A percentile compares a stretch with the other conserved stretches of the same genome.
These are phyloP conservation scores for Pyrrhopygopsis socrates DNA, from an alignment of 2,888 invertebrate species.

Conservation along the genomic window DNA sequence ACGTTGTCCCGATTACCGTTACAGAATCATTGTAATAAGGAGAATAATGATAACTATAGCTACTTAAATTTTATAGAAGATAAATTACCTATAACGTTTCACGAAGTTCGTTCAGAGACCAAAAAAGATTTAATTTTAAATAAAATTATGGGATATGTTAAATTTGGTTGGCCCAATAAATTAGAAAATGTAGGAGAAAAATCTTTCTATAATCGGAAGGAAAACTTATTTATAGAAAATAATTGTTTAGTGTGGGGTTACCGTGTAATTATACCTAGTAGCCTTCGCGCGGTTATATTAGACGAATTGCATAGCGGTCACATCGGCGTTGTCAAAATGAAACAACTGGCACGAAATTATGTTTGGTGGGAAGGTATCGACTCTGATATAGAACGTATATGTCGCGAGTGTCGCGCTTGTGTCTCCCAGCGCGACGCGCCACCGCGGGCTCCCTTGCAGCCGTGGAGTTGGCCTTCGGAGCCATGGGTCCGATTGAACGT, in stretches of 20 bases:
- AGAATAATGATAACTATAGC: background rate
- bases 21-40: background rate
- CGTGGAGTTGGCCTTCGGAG: background rate
- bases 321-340: background rate
- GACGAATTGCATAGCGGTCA: background rate
- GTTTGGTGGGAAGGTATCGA: constrained; percentile 3
- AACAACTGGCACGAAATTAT: background rate
- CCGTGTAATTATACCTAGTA: background rate
- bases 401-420: background rate
- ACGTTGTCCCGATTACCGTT: too few relatives aligned
- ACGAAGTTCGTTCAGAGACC: background rate
- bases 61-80: background rate
- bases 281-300: background rate
- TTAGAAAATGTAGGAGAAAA: background rate
- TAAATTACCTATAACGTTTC: background rate
- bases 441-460: background rate
- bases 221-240: background rate
- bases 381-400: background rate
- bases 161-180: background rate
- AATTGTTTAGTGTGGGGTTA: background rate
- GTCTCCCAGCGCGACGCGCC: background rate
- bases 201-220: background rate
- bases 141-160: background rate
- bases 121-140: background rate
- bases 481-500: background rate